Base-by-base conservation (phyloP, 2,888 invertebrate genomes). In the Eledona agricola region DNA sequence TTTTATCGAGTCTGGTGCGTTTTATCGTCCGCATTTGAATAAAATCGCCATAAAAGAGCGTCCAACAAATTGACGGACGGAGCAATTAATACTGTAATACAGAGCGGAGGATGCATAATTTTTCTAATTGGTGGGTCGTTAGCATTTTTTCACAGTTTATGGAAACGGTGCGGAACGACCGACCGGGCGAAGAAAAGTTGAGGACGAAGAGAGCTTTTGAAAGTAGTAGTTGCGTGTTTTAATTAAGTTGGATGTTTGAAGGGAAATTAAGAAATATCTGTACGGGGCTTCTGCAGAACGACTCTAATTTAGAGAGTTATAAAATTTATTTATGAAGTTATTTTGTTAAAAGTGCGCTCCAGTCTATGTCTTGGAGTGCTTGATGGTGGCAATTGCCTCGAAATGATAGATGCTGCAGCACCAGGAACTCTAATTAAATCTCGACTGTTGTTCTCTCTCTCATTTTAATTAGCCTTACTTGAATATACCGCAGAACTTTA, bases 401-500 rank as follows among this genome's bases (percentile, higher is more conserved):
- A 61, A 61, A 65, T 63, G 65, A 65, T 65, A 62, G 57, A 65
- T 65, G 61, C 55, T 57, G 55, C 45, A 45, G 61, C 62, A 59
- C 62, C 59, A 63, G 58, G 62, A 62, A 57, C 59, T 52, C 65
- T 65, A 65, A 65, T 65, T 65, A 65, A 65, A 65, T 65, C 63
- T 60, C 63, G 51, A 60, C 62, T 55, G 61, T 59, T 62, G 58
- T 62, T 58, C 62, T 58, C 62, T 62, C 63, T 56, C 60, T 63
- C 60, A 58, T 65, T 66, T 65, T 66, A 64, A 65, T 65, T 64
- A 65, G 63, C 63, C 63, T 58, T 62, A 64, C 63, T 65, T 65
- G 63, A 65, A 62, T 66, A 60, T 58, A 64, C 64, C 64, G 58
- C 64, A 65, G 62, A 66, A 66, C 64, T 66, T 64, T 62, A 66